Conservation (phyloP, 2,113 vertebrate genomes). For the Butorides virescens region DNA sequence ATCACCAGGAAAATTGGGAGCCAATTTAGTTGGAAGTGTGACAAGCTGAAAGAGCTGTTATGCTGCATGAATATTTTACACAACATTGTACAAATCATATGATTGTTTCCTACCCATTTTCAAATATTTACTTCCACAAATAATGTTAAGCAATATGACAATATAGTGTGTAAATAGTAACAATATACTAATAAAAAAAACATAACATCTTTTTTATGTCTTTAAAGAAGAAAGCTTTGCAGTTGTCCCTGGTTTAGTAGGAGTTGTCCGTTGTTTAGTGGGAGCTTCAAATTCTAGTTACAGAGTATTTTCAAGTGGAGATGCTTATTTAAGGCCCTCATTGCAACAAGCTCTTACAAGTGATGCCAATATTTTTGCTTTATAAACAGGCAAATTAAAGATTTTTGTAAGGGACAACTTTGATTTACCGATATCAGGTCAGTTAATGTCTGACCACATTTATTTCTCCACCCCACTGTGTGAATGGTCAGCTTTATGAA, state of each 20-base stretch:
- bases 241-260: neutral
- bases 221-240: neutral
- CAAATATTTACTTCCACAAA: constrained; percentile 16
- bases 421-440: neutral
- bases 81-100: neutral
- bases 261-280: neutral
- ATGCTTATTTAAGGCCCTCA: neutral
- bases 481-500: neutral
- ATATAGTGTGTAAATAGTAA: neutral
- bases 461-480: neutral
- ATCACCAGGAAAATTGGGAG: constrained; percentile 18
- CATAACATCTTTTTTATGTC: neutral
- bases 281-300: neutral
- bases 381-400: neutral
- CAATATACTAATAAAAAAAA: neutral
- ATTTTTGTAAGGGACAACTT: neutral
- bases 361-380: neutral
- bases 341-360: neutral
- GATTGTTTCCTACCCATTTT: neutral
- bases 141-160: neutral
- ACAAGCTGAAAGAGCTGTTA: constrained; percentile 19
- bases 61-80: neutral
- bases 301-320: neutral
- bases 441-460: neutral
- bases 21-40: neutral